Evolutionary conservation across 1,140 invertebrate species (phyloP).

Genomic region (Trichomalopsis sarcophagae): DNA sequence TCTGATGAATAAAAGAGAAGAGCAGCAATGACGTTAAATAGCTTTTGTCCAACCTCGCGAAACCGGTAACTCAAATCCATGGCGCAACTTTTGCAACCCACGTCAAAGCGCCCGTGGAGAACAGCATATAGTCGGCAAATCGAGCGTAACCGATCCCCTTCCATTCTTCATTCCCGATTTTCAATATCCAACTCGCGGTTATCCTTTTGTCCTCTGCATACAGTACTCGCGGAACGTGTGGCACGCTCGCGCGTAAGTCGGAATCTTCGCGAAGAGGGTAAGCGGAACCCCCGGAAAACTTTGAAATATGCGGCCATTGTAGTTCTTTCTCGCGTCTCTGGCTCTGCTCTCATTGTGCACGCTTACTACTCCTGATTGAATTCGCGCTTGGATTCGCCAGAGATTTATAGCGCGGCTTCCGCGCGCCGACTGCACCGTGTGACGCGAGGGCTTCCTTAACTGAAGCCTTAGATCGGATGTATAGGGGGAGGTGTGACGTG

Average conservation of each 20-base stretch:
- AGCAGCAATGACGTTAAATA: too few relatives aligned
- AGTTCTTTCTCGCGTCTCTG: background rate
- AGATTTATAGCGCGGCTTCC: background rate
- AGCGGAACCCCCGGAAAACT: background rate
- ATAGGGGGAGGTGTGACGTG: background rate
- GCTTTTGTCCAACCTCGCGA: background rate
- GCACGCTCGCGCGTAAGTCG: background rate
- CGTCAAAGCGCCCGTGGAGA: background rate
- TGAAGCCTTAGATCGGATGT: background rate
- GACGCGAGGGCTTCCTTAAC: background rate
- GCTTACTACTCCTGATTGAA: background rate
- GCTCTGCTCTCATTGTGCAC: background rate
- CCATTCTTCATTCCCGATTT: background rate
- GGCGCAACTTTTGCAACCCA: background rate
- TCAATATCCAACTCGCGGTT: background rate
- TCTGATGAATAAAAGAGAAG: too few relatives aligned
- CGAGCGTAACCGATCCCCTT: background rate
- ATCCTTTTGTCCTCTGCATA: background rate
- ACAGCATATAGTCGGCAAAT: background rate
- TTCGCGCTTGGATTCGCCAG: background rate
- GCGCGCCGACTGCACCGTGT: background rate
- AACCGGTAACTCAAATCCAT: background rate
- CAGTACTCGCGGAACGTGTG: background rate
- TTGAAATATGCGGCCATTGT: constrained; percentile 17
- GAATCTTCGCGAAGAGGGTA: background rate